Conservation (phyloP, 1,140 invertebrate genomes). For the Branchinecta lynchi region DNA sequence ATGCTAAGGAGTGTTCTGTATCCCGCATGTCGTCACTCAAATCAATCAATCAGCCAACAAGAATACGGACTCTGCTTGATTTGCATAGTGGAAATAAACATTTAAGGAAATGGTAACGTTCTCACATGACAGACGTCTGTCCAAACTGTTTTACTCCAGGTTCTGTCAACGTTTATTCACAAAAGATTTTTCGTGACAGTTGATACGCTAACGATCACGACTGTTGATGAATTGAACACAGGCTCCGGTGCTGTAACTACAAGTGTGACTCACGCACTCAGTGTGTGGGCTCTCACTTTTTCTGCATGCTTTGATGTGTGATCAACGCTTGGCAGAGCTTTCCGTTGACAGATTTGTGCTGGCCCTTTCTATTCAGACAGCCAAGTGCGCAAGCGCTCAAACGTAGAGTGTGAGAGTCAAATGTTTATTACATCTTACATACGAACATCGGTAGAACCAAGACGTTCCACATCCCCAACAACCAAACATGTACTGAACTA, state of each 20-base stretch:
- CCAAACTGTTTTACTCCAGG: conserved; percentile 3
- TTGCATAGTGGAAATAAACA: background rate
- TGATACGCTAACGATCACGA: background rate
- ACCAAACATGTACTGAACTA: no score
- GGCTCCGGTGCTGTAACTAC: background rate
- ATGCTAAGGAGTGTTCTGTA: background rate
- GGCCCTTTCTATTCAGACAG: no score
- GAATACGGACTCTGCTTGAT: background rate
- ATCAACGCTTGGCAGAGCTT: no score
- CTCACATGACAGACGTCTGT: background rate
- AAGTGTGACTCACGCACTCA: no score
- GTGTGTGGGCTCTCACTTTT: no score
- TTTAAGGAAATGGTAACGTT: conserved; percentile 11
- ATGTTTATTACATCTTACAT: no score
- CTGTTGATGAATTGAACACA: background rate
- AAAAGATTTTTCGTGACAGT: background rate
- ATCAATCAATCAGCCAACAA: conserved; percentile 9
- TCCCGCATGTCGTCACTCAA: background rate
- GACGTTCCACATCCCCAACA: no score
- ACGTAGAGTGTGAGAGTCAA: no score
- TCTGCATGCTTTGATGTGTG: no score
- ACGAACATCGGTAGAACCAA: no score
- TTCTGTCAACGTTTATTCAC: conserved; percentile 6
- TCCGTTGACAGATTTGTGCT: no score
- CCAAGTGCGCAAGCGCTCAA: no score